Conservation (phyloP, 35 echinoderm and acorn worm species). For the Patiria miniata region DNA sequence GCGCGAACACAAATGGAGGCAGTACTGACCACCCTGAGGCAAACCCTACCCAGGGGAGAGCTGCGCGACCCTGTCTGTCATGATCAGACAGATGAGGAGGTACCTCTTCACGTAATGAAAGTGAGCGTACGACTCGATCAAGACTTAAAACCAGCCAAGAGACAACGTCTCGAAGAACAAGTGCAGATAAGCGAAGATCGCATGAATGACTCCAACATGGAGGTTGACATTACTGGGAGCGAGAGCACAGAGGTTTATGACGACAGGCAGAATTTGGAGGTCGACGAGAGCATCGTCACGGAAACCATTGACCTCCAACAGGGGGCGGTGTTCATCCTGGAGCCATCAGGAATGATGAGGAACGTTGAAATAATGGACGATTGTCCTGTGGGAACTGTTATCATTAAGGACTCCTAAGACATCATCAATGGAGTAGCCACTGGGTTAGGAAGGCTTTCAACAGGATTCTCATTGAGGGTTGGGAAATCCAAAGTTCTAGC, state of each 20-base stretch:
- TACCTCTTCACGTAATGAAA: not conserved
- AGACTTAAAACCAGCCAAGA: not conserved
- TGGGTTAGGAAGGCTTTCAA: too few relatives aligned
- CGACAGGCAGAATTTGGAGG: not conserved
- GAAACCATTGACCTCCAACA: slow-evolving; percentile 14
- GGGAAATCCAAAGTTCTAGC: too few relatives aligned
- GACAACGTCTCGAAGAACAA: not conserved
- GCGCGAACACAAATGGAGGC: not conserved
- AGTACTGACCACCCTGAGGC: not conserved
- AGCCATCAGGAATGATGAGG: not conserved
- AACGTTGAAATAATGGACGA: not conserved
- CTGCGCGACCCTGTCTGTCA: not conserved
- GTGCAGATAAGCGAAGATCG: not conserved
- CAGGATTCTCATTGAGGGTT: too few relatives aligned
- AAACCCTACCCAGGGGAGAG: not conserved
- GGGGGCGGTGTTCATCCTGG: not conserved
- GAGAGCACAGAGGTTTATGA: not conserved
- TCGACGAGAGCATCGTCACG: slow-evolving; percentile 4
- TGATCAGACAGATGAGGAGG: not conserved
- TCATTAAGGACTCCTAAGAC: too few relatives aligned
- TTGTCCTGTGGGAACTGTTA: too few relatives aligned
- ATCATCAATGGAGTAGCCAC: too few relatives aligned
- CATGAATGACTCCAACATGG: not conserved
- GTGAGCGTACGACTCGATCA: not conserved
- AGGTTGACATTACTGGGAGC: not conserved